phyloP scores from a whole-genome alignment of 2,888 invertebrate genomes.

The Sympetrum striolatum region DNA sequence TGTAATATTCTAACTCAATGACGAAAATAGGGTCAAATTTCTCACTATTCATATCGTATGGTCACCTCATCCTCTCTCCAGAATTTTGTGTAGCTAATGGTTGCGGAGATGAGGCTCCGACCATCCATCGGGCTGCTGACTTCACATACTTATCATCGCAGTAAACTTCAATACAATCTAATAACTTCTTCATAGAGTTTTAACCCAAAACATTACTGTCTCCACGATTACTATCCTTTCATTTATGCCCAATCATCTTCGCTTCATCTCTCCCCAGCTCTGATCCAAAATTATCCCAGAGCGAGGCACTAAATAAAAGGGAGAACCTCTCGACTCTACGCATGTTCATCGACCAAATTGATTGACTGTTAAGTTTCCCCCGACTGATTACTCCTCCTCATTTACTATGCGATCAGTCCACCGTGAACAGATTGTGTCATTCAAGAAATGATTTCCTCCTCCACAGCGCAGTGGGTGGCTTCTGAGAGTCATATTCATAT shows the following conservation, averaged over 20 bases:
- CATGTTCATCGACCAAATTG: background rate
- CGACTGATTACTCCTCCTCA: background rate
- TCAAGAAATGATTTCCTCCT: background rate
- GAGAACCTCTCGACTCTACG: background rate
- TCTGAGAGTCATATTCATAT: background rate
- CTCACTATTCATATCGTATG: too few relatives aligned
- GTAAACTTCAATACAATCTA: too few relatives aligned
- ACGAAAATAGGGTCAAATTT: too few relatives aligned
- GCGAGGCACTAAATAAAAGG: background rate
- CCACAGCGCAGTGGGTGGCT: background rate
- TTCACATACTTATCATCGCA: too few relatives aligned
- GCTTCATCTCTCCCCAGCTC: background rate
- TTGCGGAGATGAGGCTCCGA: too few relatives aligned
- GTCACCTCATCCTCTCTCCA: too few relatives aligned
- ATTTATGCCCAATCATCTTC: background rate
- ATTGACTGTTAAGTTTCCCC: conserved; percentile 9
- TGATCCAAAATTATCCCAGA: background rate
- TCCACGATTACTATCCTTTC: background rate
- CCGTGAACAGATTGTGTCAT: background rate
- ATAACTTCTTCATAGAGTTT: too few relatives aligned
- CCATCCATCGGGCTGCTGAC: too few relatives aligned
- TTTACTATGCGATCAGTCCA: background rate
- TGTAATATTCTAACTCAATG: too few relatives aligned
- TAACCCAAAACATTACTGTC: too few relatives aligned
- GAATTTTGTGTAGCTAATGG: too few relatives aligned